Conservation (phyloP, 2,888 invertebrate species). For the Cephus spinipes region DNA sequence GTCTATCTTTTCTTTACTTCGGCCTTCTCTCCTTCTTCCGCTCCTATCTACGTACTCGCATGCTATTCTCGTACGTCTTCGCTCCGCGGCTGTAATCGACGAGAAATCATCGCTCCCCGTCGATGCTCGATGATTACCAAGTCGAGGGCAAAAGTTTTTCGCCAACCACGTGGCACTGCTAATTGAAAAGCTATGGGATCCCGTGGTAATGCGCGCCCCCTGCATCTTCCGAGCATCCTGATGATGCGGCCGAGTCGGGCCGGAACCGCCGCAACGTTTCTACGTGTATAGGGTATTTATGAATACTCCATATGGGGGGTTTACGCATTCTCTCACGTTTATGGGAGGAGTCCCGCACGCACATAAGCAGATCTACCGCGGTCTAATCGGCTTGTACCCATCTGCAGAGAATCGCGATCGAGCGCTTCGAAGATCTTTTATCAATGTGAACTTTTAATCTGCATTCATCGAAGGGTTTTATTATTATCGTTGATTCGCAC, state of each 20-base stretch:
- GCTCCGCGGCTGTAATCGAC: conserved; percentile 24
- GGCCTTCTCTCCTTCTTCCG: too few relatives aligned
- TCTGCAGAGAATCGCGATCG: too few relatives aligned
- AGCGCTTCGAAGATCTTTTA: too few relatives aligned
- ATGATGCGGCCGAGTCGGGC: too few relatives aligned
- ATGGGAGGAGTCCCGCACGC: conserved; percentile 33
- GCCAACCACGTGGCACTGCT: conserved; percentile 28
- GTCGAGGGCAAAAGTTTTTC: conserved; percentile 29
- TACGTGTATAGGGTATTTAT: neutral
- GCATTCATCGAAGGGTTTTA: too few relatives aligned
- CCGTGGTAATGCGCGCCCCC: neutral
- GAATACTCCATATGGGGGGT: neutral
- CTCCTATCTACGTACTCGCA: too few relatives aligned
- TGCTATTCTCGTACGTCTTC: too few relatives aligned
- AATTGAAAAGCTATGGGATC: conserved; percentile 39
- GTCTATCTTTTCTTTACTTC: too few relatives aligned
- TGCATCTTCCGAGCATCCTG: neutral
- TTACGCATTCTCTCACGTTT: conserved; percentile 44
- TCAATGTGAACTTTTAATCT: too few relatives aligned
- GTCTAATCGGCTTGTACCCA: conserved; percentile 34
- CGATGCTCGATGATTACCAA: conserved; percentile 37
- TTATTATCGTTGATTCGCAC: too few relatives aligned
- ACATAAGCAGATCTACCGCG: conserved; percentile 36
- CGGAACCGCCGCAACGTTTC: too few relatives aligned
- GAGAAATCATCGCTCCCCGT: conserved; percentile 31